phyloP scores from a whole-genome alignment of 2,888 invertebrate species.

The Frankliniella intonsa region DNA sequence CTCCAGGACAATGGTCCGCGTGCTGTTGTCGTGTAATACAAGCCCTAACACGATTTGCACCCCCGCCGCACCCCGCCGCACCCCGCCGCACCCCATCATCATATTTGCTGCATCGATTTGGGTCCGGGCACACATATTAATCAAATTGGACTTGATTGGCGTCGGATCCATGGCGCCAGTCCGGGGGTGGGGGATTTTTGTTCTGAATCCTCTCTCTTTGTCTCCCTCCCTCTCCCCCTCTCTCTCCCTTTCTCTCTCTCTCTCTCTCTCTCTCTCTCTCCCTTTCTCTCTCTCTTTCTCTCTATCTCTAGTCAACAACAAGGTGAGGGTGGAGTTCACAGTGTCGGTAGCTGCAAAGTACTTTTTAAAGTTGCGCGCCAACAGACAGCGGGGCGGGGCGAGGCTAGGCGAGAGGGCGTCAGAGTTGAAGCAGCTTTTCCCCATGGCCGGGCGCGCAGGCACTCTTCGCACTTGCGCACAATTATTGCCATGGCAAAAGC shows the following conservation, averaged over 20 bases:
- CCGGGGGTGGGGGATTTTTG: not conserved
- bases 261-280: slow-evolving; percentile 14
- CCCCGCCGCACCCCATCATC: not conserved
- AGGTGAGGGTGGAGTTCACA: no score
- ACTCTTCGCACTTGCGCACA: no score
- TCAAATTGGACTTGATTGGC: slow-evolving; percentile 10
- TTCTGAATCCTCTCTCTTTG: not conserved
- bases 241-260: not conserved
- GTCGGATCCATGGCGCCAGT: not conserved
- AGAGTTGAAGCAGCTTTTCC: no score
- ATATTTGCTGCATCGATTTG: not conserved
- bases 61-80: not conserved
- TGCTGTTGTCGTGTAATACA: slow-evolving; percentile 23
- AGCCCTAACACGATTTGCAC: slow-evolving; percentile 17
- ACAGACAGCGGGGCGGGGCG: no score
- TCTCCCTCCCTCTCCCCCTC: not conserved
- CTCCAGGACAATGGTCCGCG: not conserved
- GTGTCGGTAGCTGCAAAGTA: no score
- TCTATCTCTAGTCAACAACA: not conserved
- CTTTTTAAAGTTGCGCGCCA: no score
- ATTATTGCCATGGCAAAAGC: no score
- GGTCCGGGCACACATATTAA: slow-evolving; percentile 8
- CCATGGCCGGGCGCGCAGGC: no score
- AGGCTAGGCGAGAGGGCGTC: no score
- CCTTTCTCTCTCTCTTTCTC: slow-evolving; percentile 31